phyloP scores from a whole-genome alignment of 2,888 invertebrate species.

The Griposia aprilina region DNA sequence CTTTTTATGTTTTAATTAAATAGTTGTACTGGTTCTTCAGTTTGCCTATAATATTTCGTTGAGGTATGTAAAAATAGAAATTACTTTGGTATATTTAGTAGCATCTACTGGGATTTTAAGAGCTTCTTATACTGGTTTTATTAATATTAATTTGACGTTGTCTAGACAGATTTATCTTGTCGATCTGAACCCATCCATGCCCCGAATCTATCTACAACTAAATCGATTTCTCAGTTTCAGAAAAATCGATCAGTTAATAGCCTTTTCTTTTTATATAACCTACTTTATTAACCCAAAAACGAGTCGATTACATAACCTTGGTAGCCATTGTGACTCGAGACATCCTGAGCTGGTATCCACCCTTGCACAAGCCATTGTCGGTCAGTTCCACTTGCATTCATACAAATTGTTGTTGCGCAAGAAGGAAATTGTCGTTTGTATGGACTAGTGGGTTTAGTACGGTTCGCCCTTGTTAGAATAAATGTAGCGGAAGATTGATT shows the following conservation, averaged over 20 bases:
- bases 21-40: constrained; percentile 19
- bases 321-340: constrained; percentile 55
- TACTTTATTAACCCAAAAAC: constrained; percentile 39
- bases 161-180: constrained; percentile 35
- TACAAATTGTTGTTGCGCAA: constrained; percentile 76
- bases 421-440: constrained; percentile 69
- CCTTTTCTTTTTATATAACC: constrained; percentile 23
- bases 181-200: neutral
- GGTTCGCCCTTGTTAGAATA: constrained; percentile 60
- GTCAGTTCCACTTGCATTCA: constrained; percentile 84
- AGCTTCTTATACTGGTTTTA: constrained; percentile 1
- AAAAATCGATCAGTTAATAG: neutral
- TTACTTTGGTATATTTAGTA: neutral
- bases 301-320: constrained; percentile 60
- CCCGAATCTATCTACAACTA: neutral
- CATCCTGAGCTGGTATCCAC: constrained; percentile 81
- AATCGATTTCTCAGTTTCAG: constrained; percentile 7
- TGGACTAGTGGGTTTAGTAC: constrained; percentile 63
- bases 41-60: constrained; percentile 32
- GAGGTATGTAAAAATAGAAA: neutral
- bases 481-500: constrained; percentile 58
- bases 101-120: constrained; percentile 5
- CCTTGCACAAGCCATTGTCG: constrained; percentile 84
- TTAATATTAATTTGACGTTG: constrained; percentile 4
- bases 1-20: constrained; percentile 60